Evolutionary conservation across 2,113 vertebrate genomes (phyloP).

Genomic region (Motacilla tschutschensis): DNA sequence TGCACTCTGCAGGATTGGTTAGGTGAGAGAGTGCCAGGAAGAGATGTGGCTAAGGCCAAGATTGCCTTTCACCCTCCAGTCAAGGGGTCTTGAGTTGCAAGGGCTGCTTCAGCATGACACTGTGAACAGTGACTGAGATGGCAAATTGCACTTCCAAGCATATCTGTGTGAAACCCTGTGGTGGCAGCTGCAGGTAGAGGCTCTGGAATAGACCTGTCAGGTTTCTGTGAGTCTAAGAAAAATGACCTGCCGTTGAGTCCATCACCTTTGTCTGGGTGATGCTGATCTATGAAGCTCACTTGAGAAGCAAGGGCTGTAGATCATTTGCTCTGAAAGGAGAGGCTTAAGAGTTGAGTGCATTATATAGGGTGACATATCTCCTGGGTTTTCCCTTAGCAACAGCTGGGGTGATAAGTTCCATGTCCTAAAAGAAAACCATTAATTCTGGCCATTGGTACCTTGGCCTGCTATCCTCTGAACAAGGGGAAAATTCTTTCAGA

Average conservation of each 20-base stretch:
- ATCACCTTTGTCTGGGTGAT: not conserved
- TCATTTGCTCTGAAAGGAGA: not conserved
- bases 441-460: not conserved
- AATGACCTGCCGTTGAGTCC: not conserved
- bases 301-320: not conserved
- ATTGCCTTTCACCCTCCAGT: not conserved
- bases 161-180: not conserved
- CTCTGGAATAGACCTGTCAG: not conserved
- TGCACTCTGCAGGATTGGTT: not conserved
- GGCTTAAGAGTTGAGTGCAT: not conserved
- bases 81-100: not conserved
- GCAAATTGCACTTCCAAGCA: not conserved
- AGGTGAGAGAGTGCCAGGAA: not conserved
- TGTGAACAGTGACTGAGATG: not conserved
- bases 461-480: not conserved
- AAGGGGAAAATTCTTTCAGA: not conserved
- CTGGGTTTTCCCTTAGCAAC: not conserved
- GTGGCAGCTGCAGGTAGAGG: not conserved
- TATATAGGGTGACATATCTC: not conserved
- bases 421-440: not conserved
- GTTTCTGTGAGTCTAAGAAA: not conserved
- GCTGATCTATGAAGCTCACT: not conserved
- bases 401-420: not conserved
- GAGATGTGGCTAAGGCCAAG: not conserved
- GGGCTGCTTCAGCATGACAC: not conserved